Conservation (phyloP, 2,113 vertebrate genomes). For the Zapus hudsonius region DNA sequence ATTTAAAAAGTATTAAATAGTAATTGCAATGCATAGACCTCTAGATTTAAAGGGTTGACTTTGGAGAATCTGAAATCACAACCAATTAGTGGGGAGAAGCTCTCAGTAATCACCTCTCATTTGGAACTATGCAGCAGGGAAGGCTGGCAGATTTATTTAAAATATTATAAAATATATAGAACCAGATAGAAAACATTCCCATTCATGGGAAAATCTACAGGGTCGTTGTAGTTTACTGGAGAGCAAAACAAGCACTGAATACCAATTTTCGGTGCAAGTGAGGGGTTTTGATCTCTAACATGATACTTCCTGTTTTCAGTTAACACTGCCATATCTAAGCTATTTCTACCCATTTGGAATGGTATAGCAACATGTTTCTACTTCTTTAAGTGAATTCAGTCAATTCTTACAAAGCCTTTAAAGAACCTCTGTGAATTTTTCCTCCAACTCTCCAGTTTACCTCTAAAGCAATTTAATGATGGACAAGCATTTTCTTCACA, state of each 20-base stretch:
- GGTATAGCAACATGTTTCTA: constrained; percentile 23
- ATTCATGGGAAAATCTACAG: not conserved
- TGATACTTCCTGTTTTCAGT: not conserved
- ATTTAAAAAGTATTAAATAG: not conserved
- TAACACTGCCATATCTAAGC: not conserved
- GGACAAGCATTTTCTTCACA: not conserved
- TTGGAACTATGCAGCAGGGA: not conserved
- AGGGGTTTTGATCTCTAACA: not conserved
- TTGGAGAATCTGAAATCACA: constrained; percentile 1
- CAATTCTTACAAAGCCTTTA: constrained; percentile 7
- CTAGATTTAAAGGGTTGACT: not conserved
- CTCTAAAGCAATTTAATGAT: not conserved
- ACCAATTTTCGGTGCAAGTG: not conserved
- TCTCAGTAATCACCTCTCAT: not conserved
- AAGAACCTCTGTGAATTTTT: constrained; percentile 11
- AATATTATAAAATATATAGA: constrained; percentile 10
- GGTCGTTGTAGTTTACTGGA: not conserved
- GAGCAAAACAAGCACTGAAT: constrained; percentile 34
- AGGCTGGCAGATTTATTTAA: not conserved
- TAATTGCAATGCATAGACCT: not conserved
- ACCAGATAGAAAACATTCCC: constrained; percentile 7
- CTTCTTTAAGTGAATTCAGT: not conserved
- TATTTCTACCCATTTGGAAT: constrained; percentile 40
- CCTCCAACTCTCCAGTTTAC: fast-evolving
- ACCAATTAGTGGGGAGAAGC: not conserved